Evolutionary conservation across 1,140 invertebrate species (phyloP), one percentile per base, ranked within the genome.

Genomic region (Drosophila novamexicana): DNA sequence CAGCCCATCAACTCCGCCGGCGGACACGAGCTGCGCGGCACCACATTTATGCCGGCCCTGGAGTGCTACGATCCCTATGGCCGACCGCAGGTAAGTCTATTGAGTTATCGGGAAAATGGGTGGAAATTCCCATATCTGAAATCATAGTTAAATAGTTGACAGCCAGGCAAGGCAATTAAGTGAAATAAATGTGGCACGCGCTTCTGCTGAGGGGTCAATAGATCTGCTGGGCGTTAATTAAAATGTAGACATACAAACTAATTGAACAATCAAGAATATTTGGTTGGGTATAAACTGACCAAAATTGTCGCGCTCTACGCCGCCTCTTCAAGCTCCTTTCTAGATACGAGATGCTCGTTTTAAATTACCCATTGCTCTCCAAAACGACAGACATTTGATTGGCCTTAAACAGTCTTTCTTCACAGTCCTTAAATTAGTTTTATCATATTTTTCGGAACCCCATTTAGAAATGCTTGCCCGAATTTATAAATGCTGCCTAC

Each of bases 401-500:
- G 4, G 4, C 4, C 22, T 29, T 5, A 29, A 29, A 29, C 22
- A 29, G 4, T 3, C 22, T 40, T 2, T 10, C 10, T 40, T 40
- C 4, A 29, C 22, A 29, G 22, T 29, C 5, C 12, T 12, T 1
- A n/a, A 0, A 14, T 12, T 16, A 32, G 8, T 18, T 57, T 14
- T 7, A 12, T 37, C 6, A 22, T 14, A 14, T n/a, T 14, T 37
- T 4, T 18, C 29, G 9, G 10, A 2, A 8, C 12, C 40, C 40
- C 37, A 45, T 64, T n/a, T 94, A 98, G 96, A 95, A 97, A 94
- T 99, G 99, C 93, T 96, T 98, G 77, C 98, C 98, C 0, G 96
- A 97, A 67, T 99, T 99, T 92, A 97, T 97, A 88, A 99, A 99
- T 93, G 98, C 98, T 2, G 98, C 98, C 1, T 99, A 96, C 93